Evolutionary conservation across 2,797 vertebrate genomes (phyloP), one percentile per base, ranked within the genome.

Genomic region (Oceanodroma leucorhoa): DNA sequence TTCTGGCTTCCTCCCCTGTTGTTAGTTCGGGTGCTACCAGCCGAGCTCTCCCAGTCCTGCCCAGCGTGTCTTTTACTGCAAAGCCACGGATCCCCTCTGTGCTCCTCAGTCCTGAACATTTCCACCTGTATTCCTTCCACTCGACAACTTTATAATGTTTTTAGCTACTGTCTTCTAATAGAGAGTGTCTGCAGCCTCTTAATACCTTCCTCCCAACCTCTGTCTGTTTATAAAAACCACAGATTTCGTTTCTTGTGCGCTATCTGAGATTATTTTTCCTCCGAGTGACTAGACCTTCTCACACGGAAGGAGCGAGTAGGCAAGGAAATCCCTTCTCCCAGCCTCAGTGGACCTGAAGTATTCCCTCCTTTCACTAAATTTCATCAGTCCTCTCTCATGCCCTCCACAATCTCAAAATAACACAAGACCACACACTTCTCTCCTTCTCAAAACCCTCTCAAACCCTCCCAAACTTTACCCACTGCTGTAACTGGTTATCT

Each of bases 221-320:
- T 30, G 15, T 45, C 6, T 46, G 53, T 70, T 80, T 53, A 54
- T 53, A 54, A 77, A 82, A 36, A 5, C 0, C 8, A 34, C 2
- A 14, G 22, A 60, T 73, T 87, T 82, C 0, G 54, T 55, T 88
- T 79, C 57, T 66, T 24, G 22, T 69, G 24, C 43, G 41, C 5
- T 46, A 17, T 19, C 16, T 23, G 41, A 51, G 60, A 27, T 34
- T 64, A 11, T 70, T 70, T 58, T 65, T 9, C 18, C 27, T 78
- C 45, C 0, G 0, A 46, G 40, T 16, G 40, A 64, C 34, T 41
- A 48, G n/a, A n/a, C 12, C 6, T 2, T 29, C n/a, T 87, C 30
- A 69, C 18, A 43, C 7, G 60, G 66, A 43, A 73, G 34, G 45
- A 82, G 11, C 1, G 4, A 66, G 34, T 11, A 34, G 32, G 57